phyloP scores from a whole-genome alignment of 2,888 invertebrate species.

The Chorisops tibialis region DNA sequence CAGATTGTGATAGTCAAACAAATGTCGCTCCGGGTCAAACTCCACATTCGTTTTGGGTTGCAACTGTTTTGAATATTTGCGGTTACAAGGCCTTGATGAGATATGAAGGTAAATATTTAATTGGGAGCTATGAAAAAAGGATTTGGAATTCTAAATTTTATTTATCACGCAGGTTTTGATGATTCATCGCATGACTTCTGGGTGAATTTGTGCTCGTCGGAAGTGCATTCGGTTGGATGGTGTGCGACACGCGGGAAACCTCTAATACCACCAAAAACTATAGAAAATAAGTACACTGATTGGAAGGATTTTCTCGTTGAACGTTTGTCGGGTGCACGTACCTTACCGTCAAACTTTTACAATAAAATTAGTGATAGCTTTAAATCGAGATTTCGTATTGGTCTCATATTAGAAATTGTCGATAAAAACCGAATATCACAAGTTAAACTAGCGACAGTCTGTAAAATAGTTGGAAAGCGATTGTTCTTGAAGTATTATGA shows the following conservation, averaged over 20 bases:
- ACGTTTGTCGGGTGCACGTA: slow-evolving; percentile 90
- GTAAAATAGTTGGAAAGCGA: slow-evolving; percentile 88
- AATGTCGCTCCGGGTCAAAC: slow-evolving; percentile 60
- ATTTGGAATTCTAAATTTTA: background rate
- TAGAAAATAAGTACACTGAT: slow-evolving; percentile 89
- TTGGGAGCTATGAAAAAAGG: no score
- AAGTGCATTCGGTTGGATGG: slow-evolving; percentile 98
- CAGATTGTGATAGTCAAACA: slow-evolving; percentile 77
- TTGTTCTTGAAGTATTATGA: slow-evolving; percentile 89
- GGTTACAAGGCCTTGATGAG: slow-evolving; percentile 79
- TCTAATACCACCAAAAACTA: slow-evolving; percentile 87
- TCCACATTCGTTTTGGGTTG: slow-evolving; percentile 94
- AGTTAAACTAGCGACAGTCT: slow-evolving; percentile 84
- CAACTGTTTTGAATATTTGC: slow-evolving; percentile 84
- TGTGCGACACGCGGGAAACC: slow-evolving; percentile 94
- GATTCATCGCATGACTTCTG: slow-evolving; percentile 91
- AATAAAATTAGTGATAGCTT: slow-evolving; percentile 81
- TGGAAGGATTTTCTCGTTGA: slow-evolving; percentile 95
- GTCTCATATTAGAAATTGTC: slow-evolving; percentile 87
- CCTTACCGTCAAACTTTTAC: slow-evolving; percentile 89
- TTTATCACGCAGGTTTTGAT: slow-evolving; percentile 63
- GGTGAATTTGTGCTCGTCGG: slow-evolving; percentile 90
- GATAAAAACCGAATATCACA: slow-evolving; percentile 95
- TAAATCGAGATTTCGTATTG: slow-evolving; percentile 76
- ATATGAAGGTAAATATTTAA: slow-evolving; percentile 66